phyloP scores from a whole-genome alignment of 2,888 invertebrate genomes.

The Thera britannica region DNA sequence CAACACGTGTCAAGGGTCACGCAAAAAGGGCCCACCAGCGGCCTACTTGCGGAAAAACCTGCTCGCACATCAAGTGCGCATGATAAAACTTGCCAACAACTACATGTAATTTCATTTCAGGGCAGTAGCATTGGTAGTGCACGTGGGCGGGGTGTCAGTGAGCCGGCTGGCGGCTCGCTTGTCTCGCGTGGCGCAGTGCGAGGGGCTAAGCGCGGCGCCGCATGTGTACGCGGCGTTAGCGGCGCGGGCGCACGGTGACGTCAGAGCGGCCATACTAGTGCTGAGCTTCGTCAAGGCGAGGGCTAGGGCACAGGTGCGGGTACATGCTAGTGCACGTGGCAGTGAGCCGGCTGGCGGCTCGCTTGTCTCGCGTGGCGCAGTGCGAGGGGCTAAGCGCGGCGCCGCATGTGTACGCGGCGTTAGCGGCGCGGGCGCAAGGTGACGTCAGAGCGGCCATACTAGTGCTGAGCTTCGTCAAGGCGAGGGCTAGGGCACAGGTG shows the following conservation, averaged over 20 bases:
- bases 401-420: constrained; percentile 88
- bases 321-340: constrained; percentile 85
- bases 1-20: too few species aligned
- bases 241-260: constrained; percentile 94
- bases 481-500: constrained; percentile 54
- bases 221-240: constrained; percentile 90
- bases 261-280: constrained; percentile 95
- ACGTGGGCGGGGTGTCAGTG: constrained; percentile 86
- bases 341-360: constrained; percentile 80
- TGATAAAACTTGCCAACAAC: too few species aligned
- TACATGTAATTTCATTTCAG: constrained; percentile 70
- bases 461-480: constrained; percentile 90
- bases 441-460: constrained; percentile 97
- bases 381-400: constrained; percentile 89
- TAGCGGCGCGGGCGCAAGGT: constrained; percentile 93
- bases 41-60: too few species aligned
- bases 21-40: too few species aligned
- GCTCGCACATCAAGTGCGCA: too few species aligned
- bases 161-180: constrained; percentile 86
- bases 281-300: constrained; percentile 88
- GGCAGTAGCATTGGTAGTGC: constrained; percentile 90
- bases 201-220: constrained; percentile 88
- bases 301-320: constrained; percentile 52
- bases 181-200: constrained; percentile 87
- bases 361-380: constrained; percentile 87